phyloP scores from a whole-genome alignment of 2,797 vertebrate genomes.

The Smutsia temminckii region DNA sequence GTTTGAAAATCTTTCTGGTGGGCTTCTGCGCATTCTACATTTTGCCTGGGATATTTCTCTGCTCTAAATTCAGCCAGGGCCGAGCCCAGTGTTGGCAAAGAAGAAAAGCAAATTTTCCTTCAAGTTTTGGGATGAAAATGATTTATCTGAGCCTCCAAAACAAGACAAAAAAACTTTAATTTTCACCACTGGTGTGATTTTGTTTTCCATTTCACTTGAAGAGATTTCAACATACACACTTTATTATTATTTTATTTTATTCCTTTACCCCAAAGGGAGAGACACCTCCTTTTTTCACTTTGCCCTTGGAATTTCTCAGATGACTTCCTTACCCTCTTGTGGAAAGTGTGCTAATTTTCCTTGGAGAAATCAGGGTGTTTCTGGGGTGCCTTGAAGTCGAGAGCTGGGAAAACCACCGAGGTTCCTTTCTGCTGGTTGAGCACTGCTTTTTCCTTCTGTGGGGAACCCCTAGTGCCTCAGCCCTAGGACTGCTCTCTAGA shows the following conservation, averaged over 20 bases:
- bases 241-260: slow-evolving; percentile 52
- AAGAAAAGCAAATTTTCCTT: slow-evolving; percentile 42
- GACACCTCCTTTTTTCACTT: not conserved
- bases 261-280: slow-evolving; percentile 49
- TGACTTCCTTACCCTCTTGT: not conserved
- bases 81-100: not conserved
- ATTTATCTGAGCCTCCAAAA: slow-evolving; percentile 46
- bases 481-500: not conserved
- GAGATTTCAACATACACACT: slow-evolving; percentile 39
- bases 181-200: not conserved
- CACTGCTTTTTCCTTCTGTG: not conserved
- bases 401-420: not conserved
- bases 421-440: not conserved
- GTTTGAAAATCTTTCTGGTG: not conserved
- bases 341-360: slow-evolving; percentile 11
- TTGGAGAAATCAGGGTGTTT: slow-evolving; percentile 16
- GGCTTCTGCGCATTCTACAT: not conserved
- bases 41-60: slow-evolving; percentile 6
- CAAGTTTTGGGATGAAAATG: slow-evolving; percentile 32
- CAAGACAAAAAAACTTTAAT: not conserved
- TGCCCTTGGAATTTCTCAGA: slow-evolving; percentile 46
- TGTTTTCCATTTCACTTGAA: slow-evolving; percentile 50
- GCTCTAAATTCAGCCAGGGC: not conserved
- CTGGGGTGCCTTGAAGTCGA: not conserved
- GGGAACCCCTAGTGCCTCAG: not conserved